These are phyloP conservation scores for Caenorhabditis imperialis DNA, from an alignment of 2,888 invertebrate species.

Conservation along the genomic window DNA sequence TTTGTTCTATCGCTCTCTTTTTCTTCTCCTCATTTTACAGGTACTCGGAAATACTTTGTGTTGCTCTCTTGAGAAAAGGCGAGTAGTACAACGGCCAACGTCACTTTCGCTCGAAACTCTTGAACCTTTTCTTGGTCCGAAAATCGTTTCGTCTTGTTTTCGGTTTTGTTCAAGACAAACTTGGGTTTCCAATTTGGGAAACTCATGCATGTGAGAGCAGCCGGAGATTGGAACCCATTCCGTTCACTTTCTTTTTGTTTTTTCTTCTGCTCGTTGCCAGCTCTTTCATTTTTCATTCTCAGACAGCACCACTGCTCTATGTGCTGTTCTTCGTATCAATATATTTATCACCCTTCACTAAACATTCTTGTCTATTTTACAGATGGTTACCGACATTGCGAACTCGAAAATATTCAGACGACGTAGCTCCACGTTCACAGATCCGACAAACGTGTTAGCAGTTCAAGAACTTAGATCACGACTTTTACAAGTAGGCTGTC, in stretches of 20 bases:
- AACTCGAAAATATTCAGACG: slow-evolving; percentile 41
- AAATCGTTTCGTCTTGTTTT: neutral
- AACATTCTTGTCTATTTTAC: slow-evolving; percentile 6
- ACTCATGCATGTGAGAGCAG: slow-evolving; percentile 1
- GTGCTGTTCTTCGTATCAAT: slow-evolving; percentile 18
- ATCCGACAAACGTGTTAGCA: slow-evolving; percentile 43
- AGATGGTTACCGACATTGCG: slow-evolving; percentile 30
- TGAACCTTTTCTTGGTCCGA: slow-evolving; percentile 3
- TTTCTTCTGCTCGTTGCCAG: slow-evolving; percentile 6
- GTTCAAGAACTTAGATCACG: slow-evolving; percentile 51
- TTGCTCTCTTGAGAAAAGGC: slow-evolving; percentile 30
- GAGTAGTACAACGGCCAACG: slow-evolving; percentile 29
- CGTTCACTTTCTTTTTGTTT: slow-evolving; percentile 25
- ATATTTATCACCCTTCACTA: neutral
- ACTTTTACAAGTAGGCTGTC: slow-evolving; percentile 39
- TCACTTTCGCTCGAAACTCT: slow-evolving; percentile 6
- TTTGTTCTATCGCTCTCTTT: slow-evolving; percentile 18
- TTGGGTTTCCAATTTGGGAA: neutral
- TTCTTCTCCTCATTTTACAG: slow-evolving; percentile 45
- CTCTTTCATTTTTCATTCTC: slow-evolving; percentile 24
- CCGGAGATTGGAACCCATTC: slow-evolving; percentile 12
- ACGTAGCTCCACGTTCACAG: slow-evolving; percentile 48
- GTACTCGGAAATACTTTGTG: slow-evolving; percentile 41
- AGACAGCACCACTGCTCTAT: slow-evolving; percentile 21
- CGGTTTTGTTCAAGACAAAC: no score